A percentile compares a stretch with the other conserved stretches of the same genome.
Conservation (phyloP, 2,888 invertebrate genomes). For the Pristionchus entomophagus region DNA sequence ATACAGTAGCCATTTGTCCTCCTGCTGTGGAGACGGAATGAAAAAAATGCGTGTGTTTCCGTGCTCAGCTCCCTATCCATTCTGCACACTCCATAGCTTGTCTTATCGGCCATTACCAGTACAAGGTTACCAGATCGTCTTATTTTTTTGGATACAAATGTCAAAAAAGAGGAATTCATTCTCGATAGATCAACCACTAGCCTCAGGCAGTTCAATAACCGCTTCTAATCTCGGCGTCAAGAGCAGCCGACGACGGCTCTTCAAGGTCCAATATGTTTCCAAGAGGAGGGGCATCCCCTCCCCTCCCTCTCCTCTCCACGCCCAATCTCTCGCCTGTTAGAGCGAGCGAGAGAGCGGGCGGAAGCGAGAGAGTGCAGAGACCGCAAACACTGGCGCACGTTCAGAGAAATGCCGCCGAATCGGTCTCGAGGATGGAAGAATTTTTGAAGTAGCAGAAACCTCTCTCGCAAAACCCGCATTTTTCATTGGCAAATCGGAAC, state of each 20-base stretch:
- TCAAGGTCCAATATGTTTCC: conserved; percentile 17
- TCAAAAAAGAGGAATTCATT: neutral
- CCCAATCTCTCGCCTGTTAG: neutral
- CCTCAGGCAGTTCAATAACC: neutral
- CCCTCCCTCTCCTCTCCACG: neutral
- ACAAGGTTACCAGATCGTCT: neutral
- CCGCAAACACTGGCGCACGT: neutral
- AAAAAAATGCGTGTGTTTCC: no score
- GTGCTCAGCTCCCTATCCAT: neutral
- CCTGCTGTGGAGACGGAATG: no score
- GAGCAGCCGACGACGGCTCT: neutral
- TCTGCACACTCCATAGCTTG: neutral
- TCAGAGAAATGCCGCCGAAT: neutral
- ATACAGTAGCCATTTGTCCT: no score
- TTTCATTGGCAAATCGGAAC: neutral
- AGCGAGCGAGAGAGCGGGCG: neutral
- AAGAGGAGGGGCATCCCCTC: neutral
- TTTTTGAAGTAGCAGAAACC: neutral
- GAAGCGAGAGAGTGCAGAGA: neutral
- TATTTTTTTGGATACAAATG: neutral
- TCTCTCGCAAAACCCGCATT: neutral
- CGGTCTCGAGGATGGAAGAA: neutral
- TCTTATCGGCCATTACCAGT: neutral
- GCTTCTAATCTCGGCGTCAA: neutral
- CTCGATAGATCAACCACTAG: neutral